Conservation (phyloP, 2,888 invertebrate genomes). For the Xylophagus ater region DNA sequence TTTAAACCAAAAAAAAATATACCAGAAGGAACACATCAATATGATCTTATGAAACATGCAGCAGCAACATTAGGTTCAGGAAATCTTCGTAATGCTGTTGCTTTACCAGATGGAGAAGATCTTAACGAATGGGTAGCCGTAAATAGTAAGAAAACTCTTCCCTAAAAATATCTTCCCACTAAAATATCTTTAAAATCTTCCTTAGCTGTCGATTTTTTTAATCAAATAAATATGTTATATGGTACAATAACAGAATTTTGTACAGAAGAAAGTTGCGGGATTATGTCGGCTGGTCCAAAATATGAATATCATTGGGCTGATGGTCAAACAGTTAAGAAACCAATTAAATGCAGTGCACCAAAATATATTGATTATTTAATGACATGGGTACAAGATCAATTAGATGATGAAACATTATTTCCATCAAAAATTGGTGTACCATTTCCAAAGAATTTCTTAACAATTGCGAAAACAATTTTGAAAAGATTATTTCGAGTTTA, state of each 20-base stretch:
- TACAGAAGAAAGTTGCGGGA: constrained; percentile 91
- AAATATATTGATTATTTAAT: constrained; percentile 99
- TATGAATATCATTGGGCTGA: constrained; percentile 99
- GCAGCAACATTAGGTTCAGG: constrained; percentile 96
- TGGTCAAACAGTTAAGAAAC: constrained; percentile 94
- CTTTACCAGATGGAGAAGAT: constrained; percentile 97
- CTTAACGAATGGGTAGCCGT: constrained; percentile 99
- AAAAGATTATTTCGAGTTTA: constrained; percentile 97
- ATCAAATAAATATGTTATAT: constrained; percentile 99
- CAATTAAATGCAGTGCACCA: constrained; percentile 97
- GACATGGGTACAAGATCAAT: constrained; percentile 99
- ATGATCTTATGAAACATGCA: constrained; percentile 99
- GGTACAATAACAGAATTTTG: constrained; percentile 99
- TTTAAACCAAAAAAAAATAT: constrained; percentile 99
- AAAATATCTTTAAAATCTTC: too few relatives aligned
- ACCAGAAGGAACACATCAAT: constrained; percentile 96
- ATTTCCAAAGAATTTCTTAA: constrained; percentile 93
- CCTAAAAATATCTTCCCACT: background rate
- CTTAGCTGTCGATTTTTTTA: constrained; percentile 98
- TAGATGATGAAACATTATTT: constrained; percentile 96
- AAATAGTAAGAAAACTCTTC: constrained; percentile 66
- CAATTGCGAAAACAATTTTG: constrained; percentile 95
- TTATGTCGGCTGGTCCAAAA: constrained; percentile 98
- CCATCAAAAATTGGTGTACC: constrained; percentile 99
- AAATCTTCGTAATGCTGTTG: constrained; percentile 89